These are phyloP conservation scores for Thunnus thynnus DNA, from an alignment of 2,113 vertebrate species.

Conservation along the genomic window DNA sequence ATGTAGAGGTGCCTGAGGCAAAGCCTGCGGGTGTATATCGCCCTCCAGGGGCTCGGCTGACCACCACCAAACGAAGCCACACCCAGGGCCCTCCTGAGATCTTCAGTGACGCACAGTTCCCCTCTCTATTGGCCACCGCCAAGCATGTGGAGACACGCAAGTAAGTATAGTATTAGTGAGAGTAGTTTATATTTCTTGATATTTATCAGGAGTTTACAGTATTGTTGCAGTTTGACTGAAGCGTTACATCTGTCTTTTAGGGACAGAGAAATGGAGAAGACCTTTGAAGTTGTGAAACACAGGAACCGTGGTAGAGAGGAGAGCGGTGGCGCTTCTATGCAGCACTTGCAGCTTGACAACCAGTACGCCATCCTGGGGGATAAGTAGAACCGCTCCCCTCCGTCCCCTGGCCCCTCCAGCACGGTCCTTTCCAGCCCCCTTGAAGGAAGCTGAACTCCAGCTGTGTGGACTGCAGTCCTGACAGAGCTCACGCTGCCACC, in stretches of 20 bases:
- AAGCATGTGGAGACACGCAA: conserved; percentile 97
- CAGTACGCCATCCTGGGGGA: conserved; percentile 97
- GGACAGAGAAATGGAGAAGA: conserved; percentile 99
- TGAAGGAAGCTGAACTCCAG: conserved; percentile 69
- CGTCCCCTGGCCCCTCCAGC: conserved; percentile 75
- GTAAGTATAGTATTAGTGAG: conserved; percentile 80
- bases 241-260: conserved; percentile 77
- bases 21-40: conserved; percentile 93
- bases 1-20: conserved; percentile 88
- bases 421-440: conserved; percentile 67
- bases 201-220: background rate
- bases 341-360: conserved; percentile 98
- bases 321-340: conserved; percentile 86
- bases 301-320: conserved; percentile 96
- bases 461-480: conserved; percentile 71
- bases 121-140: conserved; percentile 93
- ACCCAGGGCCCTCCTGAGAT: conserved; percentile 95
- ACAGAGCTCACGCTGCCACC: conserved; percentile 60
- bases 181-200: background rate
- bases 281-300: conserved; percentile 98
- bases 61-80: conserved; percentile 84
- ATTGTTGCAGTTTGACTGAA: background rate
- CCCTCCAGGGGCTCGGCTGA: conserved; percentile 92
- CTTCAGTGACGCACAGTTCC: conserved; percentile 95
- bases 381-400: conserved; percentile 88